Evolutionary conservation across 2,797 vertebrate species (phyloP), one percentile per base, ranked within the genome.

Genomic region (Argyrosomus regius): DNA sequence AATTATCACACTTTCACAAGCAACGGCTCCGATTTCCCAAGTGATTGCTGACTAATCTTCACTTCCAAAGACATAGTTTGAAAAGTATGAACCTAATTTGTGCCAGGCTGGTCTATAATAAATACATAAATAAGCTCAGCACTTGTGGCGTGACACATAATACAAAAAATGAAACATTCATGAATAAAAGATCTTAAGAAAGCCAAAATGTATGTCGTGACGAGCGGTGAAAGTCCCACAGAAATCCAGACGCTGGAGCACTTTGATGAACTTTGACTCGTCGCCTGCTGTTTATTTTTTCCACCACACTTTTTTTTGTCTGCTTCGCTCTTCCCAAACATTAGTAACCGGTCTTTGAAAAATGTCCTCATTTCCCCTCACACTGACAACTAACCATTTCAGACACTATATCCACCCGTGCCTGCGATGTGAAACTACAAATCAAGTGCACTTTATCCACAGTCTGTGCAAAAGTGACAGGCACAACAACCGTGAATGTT

Each of bases 1-100:
- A 77, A 82, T 84, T 59, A 72, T 84, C 72, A 68, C 75, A 53
- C 35, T 71, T 65, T 54, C 24, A 39, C 66, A 66, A 39, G 31
- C 45, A 64, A 3, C 81, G 73, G 54, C 75, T 82, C 63, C 50
- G 54, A 22, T 64, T 75, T 73, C 57, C 58, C 52, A 16, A 52
- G 59, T 50, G 50, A 57, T 60, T 10, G 45, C 75, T 26, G 75
- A 82, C 63, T 59, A 62, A 67, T 84, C 62, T 73, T 74, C 18
- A 12, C 70, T 66, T 78, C 69, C 41, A 70, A 4, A 24, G 52
- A 53, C 9, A 24, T n/a, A 3, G 41, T 61, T 58, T 35, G 41
- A 71, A 39, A 41, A 72, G 35, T 64, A 8, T 22, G 24, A 58
- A 20, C 18, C 35, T 64, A 24, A 77, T 83, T 72, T 56, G 45